Conservation (phyloP, 1,140 invertebrate genomes). For the Drosophila busckii region DNA sequence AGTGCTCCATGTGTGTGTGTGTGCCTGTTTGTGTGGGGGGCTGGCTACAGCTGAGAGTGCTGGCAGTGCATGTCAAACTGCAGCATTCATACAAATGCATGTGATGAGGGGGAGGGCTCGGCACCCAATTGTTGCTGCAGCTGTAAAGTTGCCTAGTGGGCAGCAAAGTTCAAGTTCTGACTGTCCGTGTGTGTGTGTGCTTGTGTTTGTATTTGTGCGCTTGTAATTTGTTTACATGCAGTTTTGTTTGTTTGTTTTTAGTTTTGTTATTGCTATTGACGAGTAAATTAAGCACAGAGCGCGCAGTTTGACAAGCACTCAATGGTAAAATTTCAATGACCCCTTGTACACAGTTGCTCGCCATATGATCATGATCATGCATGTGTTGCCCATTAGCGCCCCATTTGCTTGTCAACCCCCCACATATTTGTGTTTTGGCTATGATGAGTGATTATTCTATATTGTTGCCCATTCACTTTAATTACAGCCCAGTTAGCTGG, state of each 20-base stretch:
- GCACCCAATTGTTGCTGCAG: neutral
- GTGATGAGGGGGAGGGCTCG: neutral
- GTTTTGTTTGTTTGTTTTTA: constrained; percentile 35
- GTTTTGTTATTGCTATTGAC: constrained; percentile 8
- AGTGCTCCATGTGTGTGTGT: neutral
- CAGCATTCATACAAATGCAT: constrained; percentile 30
- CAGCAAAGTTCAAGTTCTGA: constrained; percentile 23
- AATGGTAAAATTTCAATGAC: constrained; percentile 36
- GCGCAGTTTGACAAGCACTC: constrained; percentile 33
- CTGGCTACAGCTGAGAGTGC: neutral
- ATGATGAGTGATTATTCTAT: constrained; percentile 10
- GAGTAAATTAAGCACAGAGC: too few relatives aligned
- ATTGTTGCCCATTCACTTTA: too few relatives aligned
- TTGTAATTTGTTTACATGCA: constrained; percentile 32
- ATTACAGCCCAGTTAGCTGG: too few relatives aligned
- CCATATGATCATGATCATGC: constrained; percentile 28
- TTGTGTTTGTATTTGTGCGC: too few relatives aligned
- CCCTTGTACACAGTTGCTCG: constrained; percentile 8
- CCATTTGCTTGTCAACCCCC: constrained; percentile 15
- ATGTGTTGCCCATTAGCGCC: constrained; percentile 11
- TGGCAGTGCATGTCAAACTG: constrained; percentile 38
- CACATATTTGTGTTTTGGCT: neutral
- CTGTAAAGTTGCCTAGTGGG: constrained; percentile 18
- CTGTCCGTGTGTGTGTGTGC: constrained; percentile 22
- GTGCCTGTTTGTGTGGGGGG: too few relatives aligned